These are phyloP conservation scores for Harpegnathos saltator DNA, from an alignment of 1,140 invertebrate species.

Conservation along the genomic window DNA sequence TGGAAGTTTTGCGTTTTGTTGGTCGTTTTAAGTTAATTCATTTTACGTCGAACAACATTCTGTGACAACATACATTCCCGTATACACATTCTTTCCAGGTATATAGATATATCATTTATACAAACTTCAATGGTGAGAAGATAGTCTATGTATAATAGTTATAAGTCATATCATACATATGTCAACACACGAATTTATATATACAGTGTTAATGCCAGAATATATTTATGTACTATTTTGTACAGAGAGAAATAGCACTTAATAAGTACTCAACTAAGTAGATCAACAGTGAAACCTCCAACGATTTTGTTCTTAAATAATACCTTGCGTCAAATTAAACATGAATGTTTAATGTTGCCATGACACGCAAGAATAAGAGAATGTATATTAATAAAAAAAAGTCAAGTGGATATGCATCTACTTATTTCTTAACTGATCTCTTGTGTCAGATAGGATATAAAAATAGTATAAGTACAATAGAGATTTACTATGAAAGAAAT, in stretches of 20 bases:
- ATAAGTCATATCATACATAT: conserved; percentile 36
- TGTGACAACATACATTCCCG: conserved; percentile 43
- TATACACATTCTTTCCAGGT: conserved; percentile 24
- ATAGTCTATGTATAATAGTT: conserved; percentile 53
- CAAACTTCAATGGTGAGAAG: conserved; percentile 38
- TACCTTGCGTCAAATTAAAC: background rate
- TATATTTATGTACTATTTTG: conserved; percentile 66
- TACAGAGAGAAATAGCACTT: conserved; percentile 58
- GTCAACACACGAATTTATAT: conserved; percentile 52
- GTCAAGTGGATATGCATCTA: background rate
- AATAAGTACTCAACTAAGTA: conserved; percentile 19
- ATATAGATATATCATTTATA: conserved; percentile 1
- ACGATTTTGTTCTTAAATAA: conserved; percentile 47
- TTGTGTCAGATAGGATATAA: background rate
- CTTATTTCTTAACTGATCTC: conserved; percentile 2
- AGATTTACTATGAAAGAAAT: background rate
- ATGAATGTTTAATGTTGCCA: conserved; percentile 21
- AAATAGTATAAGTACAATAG: background rate
- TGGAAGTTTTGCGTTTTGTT: background rate
- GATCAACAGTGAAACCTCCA: conserved; percentile 35
- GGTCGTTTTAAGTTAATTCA: background rate
- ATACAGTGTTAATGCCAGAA: conserved; percentile 43
- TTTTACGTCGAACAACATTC: conserved; percentile 13
- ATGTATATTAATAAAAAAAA: conserved; percentile 57
- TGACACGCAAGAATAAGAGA: conserved; percentile 7